A percentile compares a stretch with the other conserved stretches of the same genome.
Conservation (phyloP, 64 coral and sea anemone species). For the Pachyseris speciosa region DNA sequence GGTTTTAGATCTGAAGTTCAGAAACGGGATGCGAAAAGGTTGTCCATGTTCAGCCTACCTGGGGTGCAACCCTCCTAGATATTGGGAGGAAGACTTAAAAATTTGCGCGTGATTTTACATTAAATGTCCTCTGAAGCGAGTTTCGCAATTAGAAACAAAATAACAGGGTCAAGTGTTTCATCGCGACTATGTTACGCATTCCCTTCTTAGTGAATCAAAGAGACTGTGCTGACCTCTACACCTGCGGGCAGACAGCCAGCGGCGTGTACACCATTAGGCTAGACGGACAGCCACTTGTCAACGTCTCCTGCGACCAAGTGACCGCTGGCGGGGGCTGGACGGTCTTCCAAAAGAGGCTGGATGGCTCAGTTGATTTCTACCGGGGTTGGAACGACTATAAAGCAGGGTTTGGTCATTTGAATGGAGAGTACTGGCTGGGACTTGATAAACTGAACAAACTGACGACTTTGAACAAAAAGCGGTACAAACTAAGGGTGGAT, state of each 20-base stretch:
- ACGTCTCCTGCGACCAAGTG: constrained; percentile 42
- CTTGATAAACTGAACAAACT: constrained; percentile 34
- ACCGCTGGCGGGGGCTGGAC: constrained; percentile 52
- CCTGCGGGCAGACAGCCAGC: constrained; percentile 2
- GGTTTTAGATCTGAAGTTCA: too few species aligned
- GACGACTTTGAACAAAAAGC: background rate
- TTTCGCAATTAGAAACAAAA: too few species aligned
- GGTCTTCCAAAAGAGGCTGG: constrained; percentile 50
- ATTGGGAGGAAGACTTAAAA: too few species aligned
- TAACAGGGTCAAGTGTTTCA: too few species aligned
- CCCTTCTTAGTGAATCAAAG: background rate
- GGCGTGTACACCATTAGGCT: constrained; percentile 38
- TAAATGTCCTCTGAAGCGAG: too few species aligned
- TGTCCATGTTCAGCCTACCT: too few species aligned
- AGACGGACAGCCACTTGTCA: background rate
- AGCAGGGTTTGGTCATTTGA: constrained; percentile 15
- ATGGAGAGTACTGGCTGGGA: constrained; percentile 39
- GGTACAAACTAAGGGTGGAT: constrained; percentile 54
- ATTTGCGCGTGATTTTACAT: too few species aligned
- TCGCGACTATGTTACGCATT: background rate
- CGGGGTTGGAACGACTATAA: constrained; percentile 48
- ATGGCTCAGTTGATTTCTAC: constrained; percentile 56
- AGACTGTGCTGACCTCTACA: constrained; percentile 30
- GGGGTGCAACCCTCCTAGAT: too few species aligned
- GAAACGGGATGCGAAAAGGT: too few species aligned